phyloP scores from a whole-genome alignment of 2,113 vertebrate genomes.

The Siniperca chuatsi region DNA sequence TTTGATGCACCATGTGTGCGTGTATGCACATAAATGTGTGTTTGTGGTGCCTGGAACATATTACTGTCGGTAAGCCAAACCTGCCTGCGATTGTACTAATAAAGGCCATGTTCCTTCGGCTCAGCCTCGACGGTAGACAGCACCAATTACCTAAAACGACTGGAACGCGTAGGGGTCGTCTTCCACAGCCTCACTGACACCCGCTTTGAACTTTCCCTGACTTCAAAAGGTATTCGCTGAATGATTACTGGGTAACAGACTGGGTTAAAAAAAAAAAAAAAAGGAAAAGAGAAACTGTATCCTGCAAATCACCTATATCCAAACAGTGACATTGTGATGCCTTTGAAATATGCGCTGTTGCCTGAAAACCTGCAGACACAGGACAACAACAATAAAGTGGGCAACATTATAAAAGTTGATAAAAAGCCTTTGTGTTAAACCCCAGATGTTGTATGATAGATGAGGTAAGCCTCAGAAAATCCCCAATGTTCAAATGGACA shows the following conservation, averaged over 20 bases:
- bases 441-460: neutral
- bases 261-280: constrained; percentile 33
- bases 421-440: neutral
- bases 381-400: constrained; percentile 10
- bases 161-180: constrained; percentile 85
- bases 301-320: constrained; percentile 87
- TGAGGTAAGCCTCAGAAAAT: constrained; percentile 14
- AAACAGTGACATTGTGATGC: constrained; percentile 82
- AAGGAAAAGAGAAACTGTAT: constrained; percentile 35
- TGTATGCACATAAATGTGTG: constrained; percentile 58
- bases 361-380: constrained; percentile 68
- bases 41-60: constrained; percentile 80
- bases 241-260: constrained; percentile 86
- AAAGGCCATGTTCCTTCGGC: constrained; percentile 89
- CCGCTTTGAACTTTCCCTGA: constrained; percentile 88
- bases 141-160: constrained; percentile 93
- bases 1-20: constrained; percentile 62
- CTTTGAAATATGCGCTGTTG: constrained; percentile 59
- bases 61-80: constrained; percentile 88
- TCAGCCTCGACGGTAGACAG: constrained; percentile 90
- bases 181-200: constrained; percentile 79
- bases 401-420: constrained; percentile 28
- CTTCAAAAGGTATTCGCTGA: constrained; percentile 90
- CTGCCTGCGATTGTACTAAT: constrained; percentile 92
- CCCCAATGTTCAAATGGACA: constrained; percentile 39